Evolutionary conservation across 2,888 invertebrate genomes (phyloP).

Genomic region (Idaea dimidiata): DNA sequence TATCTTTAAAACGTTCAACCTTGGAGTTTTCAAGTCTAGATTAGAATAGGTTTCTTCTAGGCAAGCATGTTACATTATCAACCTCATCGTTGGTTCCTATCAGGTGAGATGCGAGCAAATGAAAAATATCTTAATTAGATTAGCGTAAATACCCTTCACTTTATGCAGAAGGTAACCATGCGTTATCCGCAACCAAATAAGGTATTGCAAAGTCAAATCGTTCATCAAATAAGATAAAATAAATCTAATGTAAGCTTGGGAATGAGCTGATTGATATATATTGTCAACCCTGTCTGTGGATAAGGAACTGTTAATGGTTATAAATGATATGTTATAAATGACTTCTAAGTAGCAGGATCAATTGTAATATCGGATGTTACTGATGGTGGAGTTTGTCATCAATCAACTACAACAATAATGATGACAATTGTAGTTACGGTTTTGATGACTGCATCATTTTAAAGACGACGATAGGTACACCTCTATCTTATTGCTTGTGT

Average conservation of each 20-base stretch:
- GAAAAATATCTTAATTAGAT: no score
- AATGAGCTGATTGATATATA: constrained; percentile 17
- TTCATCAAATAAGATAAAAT: constrained; percentile 18
- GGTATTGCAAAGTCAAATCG: constrained; percentile 17
- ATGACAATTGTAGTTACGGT: background rate
- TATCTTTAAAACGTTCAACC: background rate
- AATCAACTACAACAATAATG: constrained; percentile 12
- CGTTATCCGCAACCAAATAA: constrained; percentile 9
- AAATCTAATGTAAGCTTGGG: constrained; percentile 18
- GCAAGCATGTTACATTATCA: no score
- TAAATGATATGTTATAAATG: constrained; percentile 38
- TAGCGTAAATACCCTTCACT: background rate
- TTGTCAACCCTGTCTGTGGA: constrained; percentile 23
- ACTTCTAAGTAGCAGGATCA: constrained; percentile 29
- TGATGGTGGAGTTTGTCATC: constrained; percentile 3
- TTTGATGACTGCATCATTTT: background rate
- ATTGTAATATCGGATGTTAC: constrained; percentile 21
- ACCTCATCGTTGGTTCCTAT: no score
- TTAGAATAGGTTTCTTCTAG: no score
- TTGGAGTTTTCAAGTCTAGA: no score
- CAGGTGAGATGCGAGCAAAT: no score
- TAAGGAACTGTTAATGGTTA: constrained; percentile 39
- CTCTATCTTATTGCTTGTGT: background rate
- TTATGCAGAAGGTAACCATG: constrained; percentile 7
- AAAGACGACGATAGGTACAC: background rate